phyloP scores from a whole-genome alignment of 2,113 vertebrate species.

The Gnathonemus echidnorhynchus region DNA sequence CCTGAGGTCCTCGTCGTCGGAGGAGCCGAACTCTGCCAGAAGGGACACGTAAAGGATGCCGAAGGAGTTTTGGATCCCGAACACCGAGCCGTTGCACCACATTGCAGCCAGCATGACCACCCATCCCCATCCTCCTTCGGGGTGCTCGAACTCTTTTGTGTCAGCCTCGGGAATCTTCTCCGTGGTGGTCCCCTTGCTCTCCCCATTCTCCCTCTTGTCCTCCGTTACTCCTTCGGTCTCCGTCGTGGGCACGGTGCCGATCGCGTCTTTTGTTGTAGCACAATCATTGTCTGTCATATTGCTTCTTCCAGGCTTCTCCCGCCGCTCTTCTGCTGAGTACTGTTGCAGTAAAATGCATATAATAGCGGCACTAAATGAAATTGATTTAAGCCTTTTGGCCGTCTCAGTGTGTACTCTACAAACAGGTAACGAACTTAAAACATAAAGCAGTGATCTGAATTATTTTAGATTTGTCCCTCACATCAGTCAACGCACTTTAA shows the following conservation, averaged over 20 bases:
- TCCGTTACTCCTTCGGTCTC: background rate
- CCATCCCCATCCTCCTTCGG: slow-evolving; percentile 97
- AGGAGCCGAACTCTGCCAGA: slow-evolving; percentile 67
- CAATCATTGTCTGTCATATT: slow-evolving; percentile 28
- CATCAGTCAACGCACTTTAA: background rate
- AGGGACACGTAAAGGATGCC: slow-evolving; percentile 81
- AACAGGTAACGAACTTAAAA: background rate
- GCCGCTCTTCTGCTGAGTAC: background rate
- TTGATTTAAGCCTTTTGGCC: background rate
- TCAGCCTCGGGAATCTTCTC: slow-evolving; percentile 15
- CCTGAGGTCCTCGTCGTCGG: slow-evolving; percentile 60
- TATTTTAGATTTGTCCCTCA: background rate
- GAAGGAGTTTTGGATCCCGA: slow-evolving; percentile 93
- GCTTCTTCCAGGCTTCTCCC: slow-evolving; percentile 20
- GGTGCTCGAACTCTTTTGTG: slow-evolving; percentile 56
- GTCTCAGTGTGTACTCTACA: background rate
- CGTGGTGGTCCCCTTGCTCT: slow-evolving; percentile 2
- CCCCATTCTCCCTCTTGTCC: slow-evolving; percentile 41
- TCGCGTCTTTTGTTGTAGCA: background rate
- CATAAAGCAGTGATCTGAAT: background rate
- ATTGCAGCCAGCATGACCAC: slow-evolving; percentile 90
- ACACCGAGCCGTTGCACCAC: slow-evolving; percentile 97
- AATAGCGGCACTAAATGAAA: background rate
- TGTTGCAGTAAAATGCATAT: background rate
- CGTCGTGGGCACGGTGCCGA: background rate